phyloP scores from a whole-genome alignment of 2,113 vertebrate species.

The Aptenodytes patagonicus region DNA sequence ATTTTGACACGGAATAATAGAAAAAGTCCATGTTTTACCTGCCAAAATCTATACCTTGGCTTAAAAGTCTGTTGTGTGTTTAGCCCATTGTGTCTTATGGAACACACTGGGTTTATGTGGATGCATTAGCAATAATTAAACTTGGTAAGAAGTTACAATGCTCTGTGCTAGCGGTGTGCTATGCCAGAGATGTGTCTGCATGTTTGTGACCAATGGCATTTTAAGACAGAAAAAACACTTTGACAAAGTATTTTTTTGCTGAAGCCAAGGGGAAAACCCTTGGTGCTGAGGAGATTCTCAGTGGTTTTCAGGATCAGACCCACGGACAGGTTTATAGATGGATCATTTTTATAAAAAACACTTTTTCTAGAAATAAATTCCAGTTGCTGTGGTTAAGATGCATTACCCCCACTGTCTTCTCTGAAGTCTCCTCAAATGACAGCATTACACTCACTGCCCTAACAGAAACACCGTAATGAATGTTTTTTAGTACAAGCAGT shows the following conservation, averaged over 20 bases:
- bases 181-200: not conserved
- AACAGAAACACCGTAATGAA: not conserved
- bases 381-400: not conserved
- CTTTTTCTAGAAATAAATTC: not conserved
- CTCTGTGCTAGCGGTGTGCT: too few relatives aligned
- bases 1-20: not conserved
- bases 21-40: not conserved
- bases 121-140: not conserved
- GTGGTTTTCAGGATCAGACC: not conserved
- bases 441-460: not conserved
- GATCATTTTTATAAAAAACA: not conserved
- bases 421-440: not conserved
- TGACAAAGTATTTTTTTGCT: not conserved
- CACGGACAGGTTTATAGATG: not conserved
- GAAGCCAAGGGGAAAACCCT: not conserved
- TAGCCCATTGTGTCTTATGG: fast-evolving
- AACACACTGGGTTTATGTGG: not conserved
- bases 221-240: not conserved
- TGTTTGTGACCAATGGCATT: not conserved
- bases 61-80: not conserved
- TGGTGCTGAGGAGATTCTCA: not conserved
- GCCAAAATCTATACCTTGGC: not conserved
- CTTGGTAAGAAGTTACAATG: not conserved
- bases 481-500: not conserved
- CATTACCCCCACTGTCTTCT: not conserved